Percentiles rank a stretch among this genome's conserved stretches.
These are phyloP conservation scores for Linhomoeus sp. DNA, from an alignment of 2,888 invertebrate species.

Conservation along the genomic window DNA sequence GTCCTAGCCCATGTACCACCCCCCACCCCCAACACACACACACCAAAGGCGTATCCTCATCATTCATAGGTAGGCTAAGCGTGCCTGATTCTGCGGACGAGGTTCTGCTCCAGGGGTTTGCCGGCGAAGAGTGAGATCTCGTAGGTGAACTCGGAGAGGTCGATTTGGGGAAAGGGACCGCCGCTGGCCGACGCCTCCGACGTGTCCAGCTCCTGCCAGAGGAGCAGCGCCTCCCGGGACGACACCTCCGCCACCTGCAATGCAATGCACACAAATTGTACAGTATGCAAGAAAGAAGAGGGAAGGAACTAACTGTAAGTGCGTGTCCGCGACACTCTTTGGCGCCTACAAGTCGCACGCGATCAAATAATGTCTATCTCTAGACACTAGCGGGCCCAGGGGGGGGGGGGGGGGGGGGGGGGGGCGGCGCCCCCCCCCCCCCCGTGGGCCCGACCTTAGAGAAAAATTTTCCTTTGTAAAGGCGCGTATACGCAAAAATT, in stretches of 20 bases:
- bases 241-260: constrained; percentile 1
- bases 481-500: too few species aligned
- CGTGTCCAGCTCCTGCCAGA: constrained; percentile 21
- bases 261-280: not conserved
- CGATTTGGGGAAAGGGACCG: constrained; percentile 24
- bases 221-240: constrained; percentile 3
- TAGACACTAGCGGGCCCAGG: too few species aligned
- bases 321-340: too few species aligned
- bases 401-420: too few species aligned
- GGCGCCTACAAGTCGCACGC: too few species aligned
- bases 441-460: too few species aligned
- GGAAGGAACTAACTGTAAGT: too few species aligned
- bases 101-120: not conserved
- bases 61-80: constrained; percentile 3
- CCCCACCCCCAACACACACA: not conserved
- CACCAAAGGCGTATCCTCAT: not conserved
- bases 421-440: too few species aligned
- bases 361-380: too few species aligned
- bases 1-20: not conserved
- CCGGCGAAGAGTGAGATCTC: constrained; percentile 15
- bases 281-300: too few species aligned
- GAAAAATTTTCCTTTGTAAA: too few species aligned
- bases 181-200: constrained; percentile 18
- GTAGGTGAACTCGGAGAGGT: constrained; percentile 21
- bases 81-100: not conserved